Conservation (phyloP, 1,140 invertebrate genomes). For the Campoletis sonorensis region DNA sequence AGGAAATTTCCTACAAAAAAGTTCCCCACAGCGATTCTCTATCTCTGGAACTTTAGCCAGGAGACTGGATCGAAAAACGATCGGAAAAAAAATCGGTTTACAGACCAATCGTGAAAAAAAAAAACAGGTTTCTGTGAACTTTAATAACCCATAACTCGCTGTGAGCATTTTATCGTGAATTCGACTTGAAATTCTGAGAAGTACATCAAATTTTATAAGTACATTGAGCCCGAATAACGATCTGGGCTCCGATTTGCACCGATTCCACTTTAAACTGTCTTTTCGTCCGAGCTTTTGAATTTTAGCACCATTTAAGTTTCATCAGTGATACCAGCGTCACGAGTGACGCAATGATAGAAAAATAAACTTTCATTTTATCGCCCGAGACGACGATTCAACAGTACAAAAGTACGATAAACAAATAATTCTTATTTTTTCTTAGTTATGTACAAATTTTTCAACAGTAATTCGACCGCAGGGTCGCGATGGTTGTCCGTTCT, state of each 20-base stretch:
- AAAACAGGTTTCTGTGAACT: no score
- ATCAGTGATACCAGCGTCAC: not conserved
- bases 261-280: not conserved
- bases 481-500: no score
- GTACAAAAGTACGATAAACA: slow-evolving; percentile 8
- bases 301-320: not conserved
- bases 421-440: not conserved
- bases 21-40: no score
- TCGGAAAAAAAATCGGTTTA: no score
- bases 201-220: not conserved
- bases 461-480: no score
- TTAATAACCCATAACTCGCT: no score
- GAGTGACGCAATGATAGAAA: not conserved
- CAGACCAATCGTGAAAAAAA: no score
- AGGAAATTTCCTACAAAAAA: no score
- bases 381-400: not conserved
- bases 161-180: no score
- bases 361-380: not conserved
- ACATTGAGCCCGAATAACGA: not conserved
- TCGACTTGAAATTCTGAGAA: no score
- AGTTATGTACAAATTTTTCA: not conserved
- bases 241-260: not conserved
- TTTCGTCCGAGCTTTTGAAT: not conserved
- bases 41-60: no score
- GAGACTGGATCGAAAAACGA: no score